Evolutionary conservation across 2,797 vertebrate species (phyloP), one percentile per base, ranked within the genome.

Genomic region (Pogoniulus pusillus): DNA sequence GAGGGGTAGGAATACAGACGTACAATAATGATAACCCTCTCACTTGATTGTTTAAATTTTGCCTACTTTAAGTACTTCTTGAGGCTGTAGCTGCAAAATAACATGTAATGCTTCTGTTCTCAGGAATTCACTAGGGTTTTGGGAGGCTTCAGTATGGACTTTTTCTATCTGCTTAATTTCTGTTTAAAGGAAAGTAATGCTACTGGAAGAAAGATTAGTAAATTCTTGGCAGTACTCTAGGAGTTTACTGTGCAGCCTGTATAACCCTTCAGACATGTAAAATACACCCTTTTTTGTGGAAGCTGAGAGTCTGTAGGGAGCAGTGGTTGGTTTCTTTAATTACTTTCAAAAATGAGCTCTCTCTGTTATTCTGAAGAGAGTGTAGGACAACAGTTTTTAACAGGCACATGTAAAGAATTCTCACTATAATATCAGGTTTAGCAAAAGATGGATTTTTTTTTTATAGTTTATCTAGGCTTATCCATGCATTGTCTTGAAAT

Each of bases 71-170:
- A 74, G 54, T 74, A 69, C 17, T 93, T 70, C 29, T 64, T n/a
- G 32, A 80, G 13, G 7, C 43, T 79, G 32, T 74, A 82, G n/a
- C 49, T 83, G 30, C 53, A 79, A 85, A 73, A 68, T 77, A 55
- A 29, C 12, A 26, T 26, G 5, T 47, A 5, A 45, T 55, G 41
- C 7, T 88, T 32, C 51, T 62, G 9, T 43, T 77, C 58, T 32
- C 73, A 3, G 10, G 6, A 90, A 64, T 51, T 55, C 15, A 47
- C 10, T 89, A n/a, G 3, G 8, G 6, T 60, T 90, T 49, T 20
- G 14, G 4, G 14, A 22, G 3, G 2, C 7, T 35, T 27, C 49
- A 35, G 6, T 65, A 10, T 45, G 23, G 12, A 6, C 0, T 1
- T 12, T 35, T 82, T 82, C 76, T 41, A 11, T 45, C 53, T 84